Base-by-base conservation (phyloP, 2,797 vertebrate species). In the Astyanax mexicanus region DNA sequence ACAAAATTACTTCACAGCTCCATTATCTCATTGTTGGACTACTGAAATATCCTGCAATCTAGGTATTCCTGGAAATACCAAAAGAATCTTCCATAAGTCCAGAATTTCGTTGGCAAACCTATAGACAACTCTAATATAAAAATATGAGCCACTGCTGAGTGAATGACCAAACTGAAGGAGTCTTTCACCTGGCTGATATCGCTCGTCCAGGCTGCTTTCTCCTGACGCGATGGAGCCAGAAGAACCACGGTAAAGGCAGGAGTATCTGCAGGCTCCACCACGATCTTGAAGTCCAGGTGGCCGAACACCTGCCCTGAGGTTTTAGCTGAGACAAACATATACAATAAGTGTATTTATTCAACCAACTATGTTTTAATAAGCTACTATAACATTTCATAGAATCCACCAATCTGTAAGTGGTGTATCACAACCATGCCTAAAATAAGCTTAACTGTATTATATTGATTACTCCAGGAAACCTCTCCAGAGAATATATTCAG, bases 131-230 rank as follows among this genome's bases (percentile, higher is more conserved):
- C n/a, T n/a, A n/a, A n/a, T n/a, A n/a, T n/a, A n/a, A n/a, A n/a
- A n/a, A n/a, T n/a, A n/a, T n/a, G n/a, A n/a, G n/a, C n/a, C n/a
- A n/a, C n/a, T n/a, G n/a, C 42, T 3, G 42, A 4, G 42, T 4
- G n/a, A 11, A 6, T 38, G 25, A 29, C 12, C 29, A 11, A 35
- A 29, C 52, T 13, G 11, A 27, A 27, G 11, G 15, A 32, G 15
- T 61, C 4, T 38, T 80, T 86, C 88, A 99, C 97, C 96, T 99
- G 98, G 85, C 98, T 99, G 82, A 99, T 98, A 87, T 99, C 98
- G 5, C 98, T 99, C 80, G 95, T 98, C 98, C 98, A 99, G 0
- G 97, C 97, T 9, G 97, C 97, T 83, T 99, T 99, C 88, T 99
- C 98, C 87, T 99, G 98, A 25, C 96, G 93, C 0, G 97, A 98